Percentiles rank a stretch among this genome's conserved stretches.
phyloP scores from a whole-genome alignment of 2,113 vertebrate genomes.

The Callaeas wilsoni region DNA sequence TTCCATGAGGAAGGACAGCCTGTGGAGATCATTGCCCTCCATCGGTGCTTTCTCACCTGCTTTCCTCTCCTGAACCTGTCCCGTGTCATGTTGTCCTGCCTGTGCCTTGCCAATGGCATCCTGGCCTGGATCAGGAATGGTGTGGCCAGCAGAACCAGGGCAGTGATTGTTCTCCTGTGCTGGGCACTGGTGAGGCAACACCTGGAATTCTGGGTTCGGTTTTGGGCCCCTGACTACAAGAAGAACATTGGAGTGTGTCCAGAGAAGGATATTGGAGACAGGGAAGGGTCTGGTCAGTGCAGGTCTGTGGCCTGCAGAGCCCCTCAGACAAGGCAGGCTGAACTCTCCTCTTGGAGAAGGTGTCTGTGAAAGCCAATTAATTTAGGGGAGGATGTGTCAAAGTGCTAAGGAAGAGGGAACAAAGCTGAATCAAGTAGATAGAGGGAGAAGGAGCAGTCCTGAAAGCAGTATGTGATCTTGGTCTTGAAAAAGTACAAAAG shows the following conservation, averaged over 20 bases:
- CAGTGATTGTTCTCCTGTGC: background rate
- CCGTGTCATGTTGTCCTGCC: background rate
- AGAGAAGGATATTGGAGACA: background rate
- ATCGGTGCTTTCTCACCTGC: background rate
- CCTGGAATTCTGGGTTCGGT: background rate
- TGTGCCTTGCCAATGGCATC: background rate
- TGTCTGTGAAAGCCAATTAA: background rate
- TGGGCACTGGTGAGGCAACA: background rate
- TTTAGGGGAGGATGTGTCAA: background rate
- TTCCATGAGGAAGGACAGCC: background rate
- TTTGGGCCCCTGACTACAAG: background rate
- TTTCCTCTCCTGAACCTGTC: background rate
- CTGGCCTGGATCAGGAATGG: background rate
- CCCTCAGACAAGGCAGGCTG: background rate
- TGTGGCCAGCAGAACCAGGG: background rate
- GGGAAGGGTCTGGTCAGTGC: background rate
- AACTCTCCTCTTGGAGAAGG: background rate
- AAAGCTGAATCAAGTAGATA: background rate
- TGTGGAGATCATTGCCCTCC: background rate
- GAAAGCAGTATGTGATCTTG: background rate
- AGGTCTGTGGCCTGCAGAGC: background rate
- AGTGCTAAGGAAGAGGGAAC: background rate
- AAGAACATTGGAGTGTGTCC: background rate
- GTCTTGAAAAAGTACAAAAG: background rate
- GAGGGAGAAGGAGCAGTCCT: background rate